phyloP scores from a whole-genome alignment of 2,888 invertebrate genomes.

The Lottia gigantea region DNA sequence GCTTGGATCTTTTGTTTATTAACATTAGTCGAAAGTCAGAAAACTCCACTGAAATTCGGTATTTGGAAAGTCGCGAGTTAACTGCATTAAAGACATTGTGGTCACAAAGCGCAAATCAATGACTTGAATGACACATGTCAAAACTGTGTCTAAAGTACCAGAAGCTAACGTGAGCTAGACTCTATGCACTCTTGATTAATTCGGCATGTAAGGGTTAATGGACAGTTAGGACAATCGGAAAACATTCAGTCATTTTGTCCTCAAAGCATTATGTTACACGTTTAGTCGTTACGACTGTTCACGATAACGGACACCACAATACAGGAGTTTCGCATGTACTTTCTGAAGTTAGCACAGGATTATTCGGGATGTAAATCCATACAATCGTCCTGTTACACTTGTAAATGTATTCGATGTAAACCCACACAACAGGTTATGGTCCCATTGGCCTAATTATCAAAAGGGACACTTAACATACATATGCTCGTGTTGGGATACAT shows the following conservation, averaged over 20 bases:
- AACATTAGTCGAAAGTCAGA: too few species aligned
- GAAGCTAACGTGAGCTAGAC: neutral
- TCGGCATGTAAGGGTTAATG: constrained; percentile 8
- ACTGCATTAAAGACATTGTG: neutral
- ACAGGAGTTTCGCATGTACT: constrained; percentile 24
- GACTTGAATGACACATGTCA: constrained; percentile 13
- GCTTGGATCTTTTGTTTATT: too few species aligned
- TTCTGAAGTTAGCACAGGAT: constrained; percentile 21
- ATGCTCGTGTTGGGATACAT: constrained; percentile 20
- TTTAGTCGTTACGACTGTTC: constrained; percentile 19
- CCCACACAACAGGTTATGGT: constrained; percentile 18
- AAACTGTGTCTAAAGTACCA: neutral
- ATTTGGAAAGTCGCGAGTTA: too few species aligned
- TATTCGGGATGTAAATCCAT: constrained; percentile 18
- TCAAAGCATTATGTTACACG: constrained; percentile 21
- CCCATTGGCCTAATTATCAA: constrained; percentile 22
- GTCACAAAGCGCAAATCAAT: constrained; percentile 12
- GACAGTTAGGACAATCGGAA: constrained; percentile 19
- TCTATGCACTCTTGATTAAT: constrained; percentile 4
- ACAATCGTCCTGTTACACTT: constrained; percentile 6
- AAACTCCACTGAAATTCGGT: too few species aligned
- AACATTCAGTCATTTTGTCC: constrained; percentile 22
- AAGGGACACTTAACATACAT: constrained; percentile 13
- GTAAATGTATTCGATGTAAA: constrained; percentile 3
- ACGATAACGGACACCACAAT: constrained; percentile 17